Evolutionary conservation across 2,113 vertebrate genomes (phyloP).

Genomic region (Eurypyga helias): DNA sequence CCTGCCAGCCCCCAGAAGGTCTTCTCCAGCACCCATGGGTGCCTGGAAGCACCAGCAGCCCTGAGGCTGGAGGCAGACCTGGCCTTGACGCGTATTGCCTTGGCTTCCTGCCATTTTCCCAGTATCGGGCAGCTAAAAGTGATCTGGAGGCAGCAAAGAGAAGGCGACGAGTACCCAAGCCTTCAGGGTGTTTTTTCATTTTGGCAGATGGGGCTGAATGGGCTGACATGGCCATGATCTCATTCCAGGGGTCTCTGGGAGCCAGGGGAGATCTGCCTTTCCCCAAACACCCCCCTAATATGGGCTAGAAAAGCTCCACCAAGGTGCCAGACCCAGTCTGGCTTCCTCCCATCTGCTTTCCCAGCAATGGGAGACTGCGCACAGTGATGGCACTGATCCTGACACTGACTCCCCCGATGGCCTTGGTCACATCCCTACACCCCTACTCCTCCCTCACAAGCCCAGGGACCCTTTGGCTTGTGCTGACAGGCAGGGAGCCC

Average conservation of each 20-base stretch:
- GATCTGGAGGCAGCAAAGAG: not conserved
- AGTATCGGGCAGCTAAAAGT: not conserved
- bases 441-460: accelerated
- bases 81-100: accelerated
- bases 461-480: accelerated
- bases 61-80: accelerated
- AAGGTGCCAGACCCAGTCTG: not conserved
- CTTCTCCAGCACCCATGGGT: not conserved
- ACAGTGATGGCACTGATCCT: not conserved
- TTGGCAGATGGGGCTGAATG: not conserved
- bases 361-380: accelerated
- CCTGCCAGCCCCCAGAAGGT: accelerated
- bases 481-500: accelerated
- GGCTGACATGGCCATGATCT: accelerated
- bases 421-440: not conserved
- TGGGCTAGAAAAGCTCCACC: not conserved
- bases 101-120: not conserved
- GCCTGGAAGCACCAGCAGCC: not conserved
- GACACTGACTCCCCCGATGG: accelerated
- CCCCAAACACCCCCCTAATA: not conserved
- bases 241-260: not conserved
- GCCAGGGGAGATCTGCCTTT: accelerated
- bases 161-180: accelerated
- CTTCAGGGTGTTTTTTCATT: not conserved
- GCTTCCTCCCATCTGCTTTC: not conserved